phyloP scores from a whole-genome alignment of 2,113 vertebrate genomes.

The Sakesphorus luctuosus region DNA sequence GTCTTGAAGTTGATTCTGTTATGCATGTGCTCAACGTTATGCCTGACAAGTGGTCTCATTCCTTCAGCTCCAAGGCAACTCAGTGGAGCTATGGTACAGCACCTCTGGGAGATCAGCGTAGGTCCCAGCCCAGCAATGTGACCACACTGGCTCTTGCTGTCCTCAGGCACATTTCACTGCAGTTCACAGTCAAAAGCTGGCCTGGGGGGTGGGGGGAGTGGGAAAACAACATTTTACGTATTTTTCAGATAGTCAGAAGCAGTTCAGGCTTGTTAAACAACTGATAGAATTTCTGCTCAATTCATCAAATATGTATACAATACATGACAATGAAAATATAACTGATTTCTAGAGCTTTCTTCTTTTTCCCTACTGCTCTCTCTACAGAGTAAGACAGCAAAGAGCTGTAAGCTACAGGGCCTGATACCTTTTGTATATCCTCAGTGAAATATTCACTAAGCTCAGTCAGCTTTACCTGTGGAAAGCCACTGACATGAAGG shows the following conservation, averaged over 20 bases:
- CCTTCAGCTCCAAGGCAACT: background rate
- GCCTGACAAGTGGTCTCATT: background rate
- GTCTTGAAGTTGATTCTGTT: background rate
- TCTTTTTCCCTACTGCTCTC: background rate
- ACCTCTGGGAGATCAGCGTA: accelerated
- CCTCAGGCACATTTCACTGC: background rate
- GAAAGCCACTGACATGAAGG: background rate
- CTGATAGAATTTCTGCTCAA: background rate
- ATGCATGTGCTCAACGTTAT: background rate
- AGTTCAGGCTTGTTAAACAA: background rate
- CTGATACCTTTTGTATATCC: background rate
- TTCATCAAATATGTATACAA: background rate
- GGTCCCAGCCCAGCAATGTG: background rate
- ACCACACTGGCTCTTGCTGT: accelerated
- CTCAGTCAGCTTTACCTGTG: background rate
- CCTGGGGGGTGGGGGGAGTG: background rate
- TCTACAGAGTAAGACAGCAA: background rate
- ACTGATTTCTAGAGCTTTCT: background rate
- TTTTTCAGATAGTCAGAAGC: constrained; percentile 2
- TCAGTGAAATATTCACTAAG: background rate
- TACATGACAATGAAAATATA: background rate
- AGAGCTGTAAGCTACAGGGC: background rate
- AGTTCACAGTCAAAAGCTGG: background rate
- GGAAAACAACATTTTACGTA: background rate
- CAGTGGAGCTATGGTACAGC: accelerated